Conservation (phyloP, 2,113 vertebrate genomes). For the Ploceus nigricollis region DNA sequence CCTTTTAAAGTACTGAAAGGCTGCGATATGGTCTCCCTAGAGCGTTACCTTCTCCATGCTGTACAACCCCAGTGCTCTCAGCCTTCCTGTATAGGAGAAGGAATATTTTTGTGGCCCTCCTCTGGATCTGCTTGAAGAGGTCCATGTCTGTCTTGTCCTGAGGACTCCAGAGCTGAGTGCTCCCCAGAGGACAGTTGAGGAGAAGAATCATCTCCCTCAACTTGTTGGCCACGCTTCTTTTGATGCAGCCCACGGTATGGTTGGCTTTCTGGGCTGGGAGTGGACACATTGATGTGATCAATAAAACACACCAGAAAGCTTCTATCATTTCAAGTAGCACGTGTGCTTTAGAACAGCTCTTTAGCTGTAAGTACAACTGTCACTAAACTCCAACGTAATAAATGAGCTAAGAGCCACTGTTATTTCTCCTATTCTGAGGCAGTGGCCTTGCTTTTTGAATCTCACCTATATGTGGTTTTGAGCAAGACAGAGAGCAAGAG, state of each 20-base stretch:
- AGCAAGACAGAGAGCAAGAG: neutral
- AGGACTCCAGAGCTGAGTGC: neutral
- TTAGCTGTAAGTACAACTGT: neutral
- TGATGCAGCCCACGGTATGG: neutral
- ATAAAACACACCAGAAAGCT: neutral
- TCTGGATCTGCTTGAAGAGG: neutral
- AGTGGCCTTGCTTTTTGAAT: neutral
- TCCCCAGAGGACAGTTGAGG: neutral
- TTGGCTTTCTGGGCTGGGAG: neutral
- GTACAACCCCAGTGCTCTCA: fast-evolving
- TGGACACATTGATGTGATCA: neutral
- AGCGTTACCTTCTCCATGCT: neutral
- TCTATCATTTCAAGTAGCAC: neutral
- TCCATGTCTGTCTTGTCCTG: neutral
- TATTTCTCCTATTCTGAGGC: neutral
- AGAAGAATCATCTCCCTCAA: neutral
- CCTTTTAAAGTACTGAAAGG: neutral
- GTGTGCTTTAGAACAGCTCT: neutral
- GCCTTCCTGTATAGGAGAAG: neutral
- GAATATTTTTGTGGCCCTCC: neutral
- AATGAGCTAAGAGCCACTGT: neutral
- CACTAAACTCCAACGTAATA: neutral
- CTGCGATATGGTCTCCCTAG: neutral
- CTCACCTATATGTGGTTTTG: neutral
- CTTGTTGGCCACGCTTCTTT: neutral